Base-by-base conservation (phyloP, 2,888 invertebrate species). In the Agonopterix arenella region DNA sequence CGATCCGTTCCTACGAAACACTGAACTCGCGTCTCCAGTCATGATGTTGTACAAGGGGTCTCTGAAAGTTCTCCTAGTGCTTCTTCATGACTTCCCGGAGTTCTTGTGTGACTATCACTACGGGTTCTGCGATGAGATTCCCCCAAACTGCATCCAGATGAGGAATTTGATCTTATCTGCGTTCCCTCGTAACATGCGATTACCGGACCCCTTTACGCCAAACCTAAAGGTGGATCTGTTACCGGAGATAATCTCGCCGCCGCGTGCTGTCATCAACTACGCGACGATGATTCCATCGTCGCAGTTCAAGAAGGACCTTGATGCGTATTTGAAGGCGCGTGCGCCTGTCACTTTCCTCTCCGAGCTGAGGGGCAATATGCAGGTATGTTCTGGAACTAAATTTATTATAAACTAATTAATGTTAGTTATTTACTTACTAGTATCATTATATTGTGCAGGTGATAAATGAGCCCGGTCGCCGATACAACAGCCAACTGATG, bases 101-200 rank as follows among this genome's bases (percentile, higher is more conserved):
- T 98, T 99, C 80, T 91, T 99, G 47, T 99, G 99, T 82, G 99
- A 99, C 78, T 99, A 98, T 81, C 98, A 99, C 80, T 99, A 99
- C 79, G 97, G 97, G 44, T 98, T 99, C 88, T 99, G 99, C 80
- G 99, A 99, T 81, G 98, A 97, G 54, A 99, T 99, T 66, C 99
- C 99, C 45, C 97, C 99, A 3, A 99, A 99, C 80, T 99, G 99
- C 84, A 98, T 99, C 61, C 99, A 97, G 81, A 97, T 99, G 97
- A 92, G 99, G 47, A 99, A 99, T 78, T 91, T 99, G 51, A 98
- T 99, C 49, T 89, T 99, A 55, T 98, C 98, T 3, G 99, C 99
- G 2, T 99, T 98, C 78, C 99, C 99, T 8, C 92, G 98, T 46
- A 98, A 97, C 74, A 99, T 99, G 99, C 92, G 98, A 1, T 90